A percentile compares a stretch with the other conserved stretches of the same genome.
These are phyloP conservation scores for Nomada flava DNA, from an alignment of 2,888 invertebrate species.

Conservation along the genomic window DNA sequence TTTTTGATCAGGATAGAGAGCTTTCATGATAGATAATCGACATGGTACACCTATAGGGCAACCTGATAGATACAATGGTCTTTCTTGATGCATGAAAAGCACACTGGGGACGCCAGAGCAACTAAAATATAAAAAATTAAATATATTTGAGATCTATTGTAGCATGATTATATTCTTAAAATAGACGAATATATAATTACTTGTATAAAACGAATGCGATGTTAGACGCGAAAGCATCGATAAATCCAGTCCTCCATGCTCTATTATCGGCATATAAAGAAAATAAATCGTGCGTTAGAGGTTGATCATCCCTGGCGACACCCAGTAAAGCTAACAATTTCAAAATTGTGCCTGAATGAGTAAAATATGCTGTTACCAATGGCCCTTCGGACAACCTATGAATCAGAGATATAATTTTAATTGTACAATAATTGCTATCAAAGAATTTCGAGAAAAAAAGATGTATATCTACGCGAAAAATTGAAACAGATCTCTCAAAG, in stretches of 20 bases:
- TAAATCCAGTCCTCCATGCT: slow-evolving; percentile 85
- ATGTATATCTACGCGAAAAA: slow-evolving; percentile 87
- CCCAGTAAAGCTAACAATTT: slow-evolving; percentile 91
- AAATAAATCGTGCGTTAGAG: slow-evolving; percentile 86
- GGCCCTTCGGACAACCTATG: slow-evolving; percentile 73
- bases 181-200: slow-evolving; percentile 85
- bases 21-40: slow-evolving; percentile 86
- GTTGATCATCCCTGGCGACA: slow-evolving; percentile 88
- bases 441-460: background rate
- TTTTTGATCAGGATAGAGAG: slow-evolving; percentile 87
- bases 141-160: background rate
- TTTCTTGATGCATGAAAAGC: slow-evolving; percentile 91
- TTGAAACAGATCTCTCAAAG: slow-evolving; percentile 89
- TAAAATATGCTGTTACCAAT: slow-evolving; percentile 89
- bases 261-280: slow-evolving; percentile 83
- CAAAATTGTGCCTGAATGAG: slow-evolving; percentile 93
- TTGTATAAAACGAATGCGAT: slow-evolving; percentile 90
- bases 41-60: slow-evolving; percentile 88
- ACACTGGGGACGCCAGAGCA: slow-evolving; percentile 85
- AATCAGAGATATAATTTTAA: background rate
- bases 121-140: slow-evolving; percentile 81
- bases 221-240: slow-evolving; percentile 93
- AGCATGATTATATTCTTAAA: slow-evolving; percentile 1
- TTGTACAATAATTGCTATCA: slow-evolving; percentile 12
- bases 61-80: slow-evolving; percentile 88